A percentile compares a stretch with the other conserved stretches of the same genome.
phyloP scores from a whole-genome alignment of 2,888 invertebrate species.

The Salpingus planirostris region DNA sequence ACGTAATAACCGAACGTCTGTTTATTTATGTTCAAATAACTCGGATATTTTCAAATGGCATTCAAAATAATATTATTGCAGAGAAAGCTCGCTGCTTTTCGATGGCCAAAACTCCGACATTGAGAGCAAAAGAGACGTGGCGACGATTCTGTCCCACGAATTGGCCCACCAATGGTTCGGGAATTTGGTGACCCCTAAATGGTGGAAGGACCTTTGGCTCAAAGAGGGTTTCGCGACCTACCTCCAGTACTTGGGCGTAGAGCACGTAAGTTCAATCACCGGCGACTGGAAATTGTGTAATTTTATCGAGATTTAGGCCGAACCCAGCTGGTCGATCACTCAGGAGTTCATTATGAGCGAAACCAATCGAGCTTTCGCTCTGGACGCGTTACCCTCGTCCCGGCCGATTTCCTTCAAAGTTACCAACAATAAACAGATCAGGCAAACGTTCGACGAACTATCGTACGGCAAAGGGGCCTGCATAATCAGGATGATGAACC shows the following conservation, averaged over 20 bases:
- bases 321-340: slow-evolving; percentile 50
- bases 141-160: slow-evolving; percentile 56
- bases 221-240: slow-evolving; percentile 70
- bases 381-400: slow-evolving; percentile 54
- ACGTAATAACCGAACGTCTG: no score
- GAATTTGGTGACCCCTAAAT: slow-evolving; percentile 58
- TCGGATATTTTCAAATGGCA: no score
- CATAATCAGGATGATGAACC: slow-evolving; percentile 62
- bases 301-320: slow-evolving; percentile 41
- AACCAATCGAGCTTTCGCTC: slow-evolving; percentile 47
- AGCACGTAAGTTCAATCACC: slow-evolving; percentile 41
- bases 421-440: slow-evolving; percentile 51
- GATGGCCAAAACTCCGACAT: slow-evolving; percentile 45
- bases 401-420: slow-evolving; percentile 59
- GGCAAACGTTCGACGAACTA: slow-evolving; percentile 61
- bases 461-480: slow-evolving; percentile 68
- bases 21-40: no score
- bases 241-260: slow-evolving; percentile 48
- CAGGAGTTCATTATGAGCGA: slow-evolving; percentile 49
- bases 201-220: slow-evolving; percentile 66
- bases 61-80: slow-evolving; percentile 18
- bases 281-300: slow-evolving; percentile 1
- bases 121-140: slow-evolving; percentile 46
- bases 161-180: slow-evolving; percentile 74
- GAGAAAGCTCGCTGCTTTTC: slow-evolving; percentile 55